Percentiles rank a stretch among this genome's conserved stretches.
phyloP scores from a whole-genome alignment of 1,140 invertebrate species.

The Drosophila oshimai region DNA sequence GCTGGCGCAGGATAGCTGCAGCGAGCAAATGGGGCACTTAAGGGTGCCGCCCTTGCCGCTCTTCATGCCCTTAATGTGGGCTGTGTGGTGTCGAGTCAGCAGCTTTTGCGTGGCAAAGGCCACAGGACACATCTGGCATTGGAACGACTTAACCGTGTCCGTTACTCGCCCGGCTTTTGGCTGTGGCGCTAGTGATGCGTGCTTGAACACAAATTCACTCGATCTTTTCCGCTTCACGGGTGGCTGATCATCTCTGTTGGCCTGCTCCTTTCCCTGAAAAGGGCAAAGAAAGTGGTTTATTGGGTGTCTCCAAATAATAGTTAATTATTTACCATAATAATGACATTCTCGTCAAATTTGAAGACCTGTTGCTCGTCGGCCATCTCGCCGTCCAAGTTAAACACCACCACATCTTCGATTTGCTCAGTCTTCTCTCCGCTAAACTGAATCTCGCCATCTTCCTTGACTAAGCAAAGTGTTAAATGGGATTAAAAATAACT shows the following conservation, averaged over 20 bases:
- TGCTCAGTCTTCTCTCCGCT: constrained; percentile 42
- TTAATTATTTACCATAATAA: constrained; percentile 43
- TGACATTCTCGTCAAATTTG: constrained; percentile 53
- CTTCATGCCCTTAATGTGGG: constrained; percentile 85
- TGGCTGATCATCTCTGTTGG: not conserved
- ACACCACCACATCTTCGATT: constrained; percentile 53
- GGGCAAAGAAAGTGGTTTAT: not conserved
- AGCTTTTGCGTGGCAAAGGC: constrained; percentile 85
- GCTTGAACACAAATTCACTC: constrained; percentile 42
- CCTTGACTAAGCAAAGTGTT: constrained; percentile 44
- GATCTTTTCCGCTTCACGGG: constrained; percentile 12
- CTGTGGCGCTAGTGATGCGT: not conserved
- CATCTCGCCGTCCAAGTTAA: constrained; percentile 70
- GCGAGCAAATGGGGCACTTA: constrained; percentile 88
- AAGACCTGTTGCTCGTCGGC: constrained; percentile 47
- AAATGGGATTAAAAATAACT: not conserved
- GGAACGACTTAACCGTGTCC: constrained; percentile 83
- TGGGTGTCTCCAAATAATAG: no score
- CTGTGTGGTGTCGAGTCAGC: constrained; percentile 85
- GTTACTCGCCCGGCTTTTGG: constrained; percentile 32
- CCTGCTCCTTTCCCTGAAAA: constrained; percentile 42
- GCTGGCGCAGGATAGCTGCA: constrained; percentile 91
- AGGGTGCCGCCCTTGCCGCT: constrained; percentile 76
- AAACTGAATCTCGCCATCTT: constrained; percentile 74
- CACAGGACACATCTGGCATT: constrained; percentile 85